These are phyloP conservation scores for Aporrectodea caliginosa DNA, from an alignment of 1,140 invertebrate genomes.

Conservation along the genomic window DNA sequence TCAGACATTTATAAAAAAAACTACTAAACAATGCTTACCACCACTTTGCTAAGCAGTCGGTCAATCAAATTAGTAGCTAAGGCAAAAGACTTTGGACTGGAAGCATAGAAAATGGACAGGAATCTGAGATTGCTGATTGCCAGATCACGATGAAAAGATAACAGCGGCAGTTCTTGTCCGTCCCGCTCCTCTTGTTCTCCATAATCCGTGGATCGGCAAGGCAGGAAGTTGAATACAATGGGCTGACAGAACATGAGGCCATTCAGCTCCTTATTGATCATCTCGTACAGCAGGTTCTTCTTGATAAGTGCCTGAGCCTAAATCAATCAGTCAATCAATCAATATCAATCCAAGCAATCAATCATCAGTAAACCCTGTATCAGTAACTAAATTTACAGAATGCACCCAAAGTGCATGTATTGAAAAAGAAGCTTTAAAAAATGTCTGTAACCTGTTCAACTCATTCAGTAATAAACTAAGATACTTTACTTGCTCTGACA, in stretches of 20 bases:
- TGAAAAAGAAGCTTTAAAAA: too few species aligned
- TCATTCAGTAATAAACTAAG: too few species aligned
- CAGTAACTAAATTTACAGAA: too few species aligned
- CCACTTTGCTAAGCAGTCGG: background rate
- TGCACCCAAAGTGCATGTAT: too few species aligned
- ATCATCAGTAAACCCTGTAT: too few species aligned
- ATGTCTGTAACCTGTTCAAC: too few species aligned
- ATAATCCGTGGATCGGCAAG: background rate
- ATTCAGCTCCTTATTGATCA: background rate
- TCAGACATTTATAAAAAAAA: too few species aligned
- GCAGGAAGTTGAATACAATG: background rate
- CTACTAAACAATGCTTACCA: background rate
- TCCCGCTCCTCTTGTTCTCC: background rate
- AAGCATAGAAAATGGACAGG: background rate
- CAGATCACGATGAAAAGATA: background rate
- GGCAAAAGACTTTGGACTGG: background rate
- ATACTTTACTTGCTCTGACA: too few species aligned
- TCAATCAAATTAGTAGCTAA: background rate
- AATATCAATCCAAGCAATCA: too few species aligned
- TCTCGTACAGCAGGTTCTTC: background rate
- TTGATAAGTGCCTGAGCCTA: background rate
- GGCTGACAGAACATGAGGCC: background rate
- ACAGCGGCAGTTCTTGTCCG: background rate
- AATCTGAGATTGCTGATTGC: background rate
- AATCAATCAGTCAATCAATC: too few species aligned